Conservation (phyloP, 2,797 vertebrate genomes). For the Semaprochilodus insignis region DNA sequence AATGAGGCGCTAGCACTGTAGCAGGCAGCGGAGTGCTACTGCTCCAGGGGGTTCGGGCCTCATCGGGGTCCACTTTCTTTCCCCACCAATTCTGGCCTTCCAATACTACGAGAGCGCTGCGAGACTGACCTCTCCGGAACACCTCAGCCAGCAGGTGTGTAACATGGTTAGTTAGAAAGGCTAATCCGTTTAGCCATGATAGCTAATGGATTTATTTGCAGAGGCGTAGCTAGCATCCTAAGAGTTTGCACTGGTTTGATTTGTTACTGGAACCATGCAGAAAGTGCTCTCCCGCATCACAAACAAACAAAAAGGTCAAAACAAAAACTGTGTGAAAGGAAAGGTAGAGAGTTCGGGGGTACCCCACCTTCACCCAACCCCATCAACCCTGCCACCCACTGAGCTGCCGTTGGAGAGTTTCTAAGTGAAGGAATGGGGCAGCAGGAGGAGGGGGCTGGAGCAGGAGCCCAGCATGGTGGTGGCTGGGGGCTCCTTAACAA, state of each 20-base stretch:
- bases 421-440: conserved; percentile 37
- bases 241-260: neutral
- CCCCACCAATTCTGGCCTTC: conserved; percentile 35
- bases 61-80: conserved; percentile 24
- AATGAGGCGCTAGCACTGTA: conserved; percentile 62
- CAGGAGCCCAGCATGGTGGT: conserved; percentile 72
- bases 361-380: conserved; percentile 31
- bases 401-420: conserved; percentile 30
- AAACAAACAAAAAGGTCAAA: conserved; percentile 21
- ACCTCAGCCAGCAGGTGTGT: conserved; percentile 30
- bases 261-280: too few species aligned
- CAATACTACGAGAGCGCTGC: conserved; percentile 23
- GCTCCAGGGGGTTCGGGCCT: conserved; percentile 1
- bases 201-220: conserved; percentile 39
- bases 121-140: conserved; percentile 30
- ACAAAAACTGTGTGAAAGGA: neutral
- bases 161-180: conserved; percentile 38
- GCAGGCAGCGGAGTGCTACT: conserved; percentile 57
- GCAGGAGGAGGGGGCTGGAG: conserved; percentile 41
- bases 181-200: conserved; percentile 41
- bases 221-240: neutral
- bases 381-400: conserved; percentile 27
- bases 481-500: conserved; percentile 75
- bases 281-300: too few species aligned
- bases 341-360: neutral